phyloP scores from a whole-genome alignment of 2,113 vertebrate genomes.

The Gnathonemus longibarbis region DNA sequence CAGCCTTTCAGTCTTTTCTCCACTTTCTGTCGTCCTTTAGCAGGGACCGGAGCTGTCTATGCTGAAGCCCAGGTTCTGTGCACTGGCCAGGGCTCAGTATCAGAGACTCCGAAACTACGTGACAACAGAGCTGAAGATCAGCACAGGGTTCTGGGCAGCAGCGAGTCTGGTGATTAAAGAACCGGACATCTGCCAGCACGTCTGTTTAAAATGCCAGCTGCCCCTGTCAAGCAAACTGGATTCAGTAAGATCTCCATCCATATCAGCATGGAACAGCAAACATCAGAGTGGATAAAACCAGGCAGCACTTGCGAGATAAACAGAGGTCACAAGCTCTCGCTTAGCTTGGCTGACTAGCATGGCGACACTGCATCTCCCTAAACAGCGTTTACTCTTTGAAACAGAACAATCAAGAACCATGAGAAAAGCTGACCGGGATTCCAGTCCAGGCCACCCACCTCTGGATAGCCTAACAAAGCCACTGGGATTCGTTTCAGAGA shows the following conservation, averaged over 20 bases:
- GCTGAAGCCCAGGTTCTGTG: not conserved
- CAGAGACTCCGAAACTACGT: not conserved
- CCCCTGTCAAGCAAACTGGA: not conserved
- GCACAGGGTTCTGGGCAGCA: not conserved
- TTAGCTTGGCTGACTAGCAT: not conserved
- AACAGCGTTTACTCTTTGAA: not conserved
- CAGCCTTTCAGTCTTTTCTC: not conserved
- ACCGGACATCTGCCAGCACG: not conserved
- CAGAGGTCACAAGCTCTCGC: not conserved
- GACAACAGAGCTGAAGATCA: not conserved
- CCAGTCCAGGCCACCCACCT: not conserved
- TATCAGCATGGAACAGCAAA: not conserved
- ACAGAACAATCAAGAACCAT: not conserved
- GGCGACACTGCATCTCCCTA: not conserved
- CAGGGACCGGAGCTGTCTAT: not conserved
- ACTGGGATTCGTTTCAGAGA: not conserved
- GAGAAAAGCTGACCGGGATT: not conserved
- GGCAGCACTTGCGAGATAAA: not conserved
- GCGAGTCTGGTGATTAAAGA: slow-evolving; percentile 9
- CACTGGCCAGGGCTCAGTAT: not conserved
- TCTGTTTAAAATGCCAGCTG: not conserved
- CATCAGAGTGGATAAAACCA: not conserved
- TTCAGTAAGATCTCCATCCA: not conserved
- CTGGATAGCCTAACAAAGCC: not conserved
- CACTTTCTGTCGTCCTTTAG: not conserved